Evolutionary conservation across 2,888 invertebrate genomes (phyloP).

Genomic region (Archips crataeganus): DNA sequence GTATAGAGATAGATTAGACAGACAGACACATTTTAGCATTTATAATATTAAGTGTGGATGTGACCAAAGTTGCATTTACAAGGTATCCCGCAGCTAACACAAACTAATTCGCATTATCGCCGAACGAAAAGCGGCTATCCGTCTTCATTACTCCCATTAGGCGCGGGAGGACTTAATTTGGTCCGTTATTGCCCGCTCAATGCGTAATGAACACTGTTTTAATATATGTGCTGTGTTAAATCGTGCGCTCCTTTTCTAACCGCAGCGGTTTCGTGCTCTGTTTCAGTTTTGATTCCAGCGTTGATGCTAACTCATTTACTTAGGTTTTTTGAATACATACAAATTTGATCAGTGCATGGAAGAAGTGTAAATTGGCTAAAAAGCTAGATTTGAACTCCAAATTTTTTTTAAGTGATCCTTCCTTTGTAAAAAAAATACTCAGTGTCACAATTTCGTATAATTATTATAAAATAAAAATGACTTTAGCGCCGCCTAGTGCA

Average conservation of each 20-base stretch:
- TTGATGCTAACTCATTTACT: neutral
- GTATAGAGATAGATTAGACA: no score
- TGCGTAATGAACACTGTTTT: slow-evolving; percentile 43
- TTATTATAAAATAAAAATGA: no score
- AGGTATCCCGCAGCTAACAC: slow-evolving; percentile 44
- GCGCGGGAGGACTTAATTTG: slow-evolving; percentile 45
- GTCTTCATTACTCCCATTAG: slow-evolving; percentile 58
- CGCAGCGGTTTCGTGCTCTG: neutral
- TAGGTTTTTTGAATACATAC: neutral
- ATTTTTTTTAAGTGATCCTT: no score
- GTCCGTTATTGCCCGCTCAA: slow-evolving; percentile 44
- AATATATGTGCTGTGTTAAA: slow-evolving; percentile 41
- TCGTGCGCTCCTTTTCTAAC: slow-evolving; percentile 9
- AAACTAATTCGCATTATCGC: slow-evolving; percentile 58
- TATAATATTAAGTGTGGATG: no score
- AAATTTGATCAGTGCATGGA: neutral
- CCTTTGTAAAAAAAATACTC: no score
- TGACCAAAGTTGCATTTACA: slow-evolving; percentile 8
- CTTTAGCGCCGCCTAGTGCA: no score
- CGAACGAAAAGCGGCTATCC: slow-evolving; percentile 54
- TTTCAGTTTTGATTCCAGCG: neutral
- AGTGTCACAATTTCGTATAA: no score
- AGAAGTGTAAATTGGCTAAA: no score
- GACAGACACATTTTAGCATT: no score
- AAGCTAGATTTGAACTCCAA: no score